Evolutionary conservation across 1,140 invertebrate species (phyloP).

Genomic region (Lepidurus packardi): DNA sequence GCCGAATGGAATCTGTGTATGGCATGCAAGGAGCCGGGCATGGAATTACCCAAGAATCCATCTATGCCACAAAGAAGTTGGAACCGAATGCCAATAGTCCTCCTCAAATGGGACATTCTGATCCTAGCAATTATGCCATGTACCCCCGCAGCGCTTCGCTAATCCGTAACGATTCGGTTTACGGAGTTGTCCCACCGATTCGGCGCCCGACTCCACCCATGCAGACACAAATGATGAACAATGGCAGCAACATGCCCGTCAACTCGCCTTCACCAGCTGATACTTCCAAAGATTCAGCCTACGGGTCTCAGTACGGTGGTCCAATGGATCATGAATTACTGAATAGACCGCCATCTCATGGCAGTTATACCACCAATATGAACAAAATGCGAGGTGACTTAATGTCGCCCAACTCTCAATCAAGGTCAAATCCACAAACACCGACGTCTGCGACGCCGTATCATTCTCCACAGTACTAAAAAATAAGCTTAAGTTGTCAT

Average conservation of each 20-base stretch:
- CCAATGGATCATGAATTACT: conserved; percentile 10
- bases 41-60: not conserved
- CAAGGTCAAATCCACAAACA: not conserved
- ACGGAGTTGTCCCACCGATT: conserved; percentile 10
- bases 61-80: not conserved
- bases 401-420: conserved; percentile 27
- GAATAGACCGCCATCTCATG: conserved; percentile 17
- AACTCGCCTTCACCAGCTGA: conserved; percentile 25
- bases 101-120: conserved; percentile 1
- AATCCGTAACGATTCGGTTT: conserved; percentile 17
- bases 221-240: conserved; percentile 15
- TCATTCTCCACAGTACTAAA: not conserved
- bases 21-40: not conserved
- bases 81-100: not conserved
- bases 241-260: not conserved
- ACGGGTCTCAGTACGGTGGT: conserved; percentile 25
- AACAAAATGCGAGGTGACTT: conserved; percentile 30
- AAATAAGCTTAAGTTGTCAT: not conserved
- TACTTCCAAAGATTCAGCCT: conserved; percentile 32
- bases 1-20: not conserved
- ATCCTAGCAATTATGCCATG: conserved; percentile 4
- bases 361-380: conserved; percentile 3
- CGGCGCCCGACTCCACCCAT: not conserved
- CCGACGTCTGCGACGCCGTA: not conserved
- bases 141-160: not conserved